Evolutionary conservation across 2,888 invertebrate genomes (phyloP), one percentile per base, ranked within the genome.

Genomic region (Meiosimyza decipiens): DNA sequence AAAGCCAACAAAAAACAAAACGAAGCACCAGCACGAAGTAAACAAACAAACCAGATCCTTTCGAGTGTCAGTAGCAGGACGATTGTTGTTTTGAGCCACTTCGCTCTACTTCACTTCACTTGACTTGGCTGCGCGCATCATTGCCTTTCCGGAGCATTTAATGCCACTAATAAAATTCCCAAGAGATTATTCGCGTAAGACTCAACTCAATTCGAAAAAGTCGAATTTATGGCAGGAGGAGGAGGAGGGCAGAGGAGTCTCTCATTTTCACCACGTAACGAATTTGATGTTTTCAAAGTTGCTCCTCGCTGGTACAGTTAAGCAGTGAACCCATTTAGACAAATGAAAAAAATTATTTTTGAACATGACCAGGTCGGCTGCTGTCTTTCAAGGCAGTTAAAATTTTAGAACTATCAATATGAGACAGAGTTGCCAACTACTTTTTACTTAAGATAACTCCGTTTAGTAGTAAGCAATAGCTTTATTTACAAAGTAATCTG

Each of bases 131-230:
- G 40, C 63, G 62, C 62, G 7, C 28, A 33, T 28, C 55, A 28
- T 40, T 55, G n/a, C 16, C 54, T n/a, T 64, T 13, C 49, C 64
- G 40, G 55, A 49, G 55, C 71, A 71, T 71, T 71, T 71, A 71
- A 71, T 65, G 57, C 51, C 57, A 50, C 57, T 64, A 71, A 71
- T 65, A 71, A 71, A 71, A 71, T 63, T 63, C 63, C 65, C 47
- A 49, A 60, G 64, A 70, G 70, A 70, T 70, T 62, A 70, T 18
- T 52, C 63, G 52, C 51, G 18, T 9, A 49, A 40, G 18, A 50
- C 22, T 22, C 18, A 18, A 12, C 47, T n/a, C 13, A 49, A 68
- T 2, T 55, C 6, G 67, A 40, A 40, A 15, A 13, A 28, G 16
- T 18, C 47, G 18, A 47, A 47, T 15, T 15, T 22, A 12, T 28